These are phyloP conservation scores for Schizopygopsis pylzovi DNA, from an alignment of 2,797 vertebrate genomes.

Conservation along the genomic window DNA sequence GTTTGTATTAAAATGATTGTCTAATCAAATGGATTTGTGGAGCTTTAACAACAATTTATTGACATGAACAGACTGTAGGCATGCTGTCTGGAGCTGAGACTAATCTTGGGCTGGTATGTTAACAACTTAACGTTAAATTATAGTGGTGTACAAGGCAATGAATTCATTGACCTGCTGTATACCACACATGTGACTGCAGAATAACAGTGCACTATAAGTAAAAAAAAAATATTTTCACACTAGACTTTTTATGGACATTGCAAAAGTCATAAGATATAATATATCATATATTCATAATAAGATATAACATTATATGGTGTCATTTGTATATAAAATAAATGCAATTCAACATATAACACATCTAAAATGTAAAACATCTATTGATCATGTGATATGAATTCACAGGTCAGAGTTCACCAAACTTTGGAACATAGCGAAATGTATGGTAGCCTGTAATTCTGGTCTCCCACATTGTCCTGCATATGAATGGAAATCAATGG, in stretches of 20 bases:
- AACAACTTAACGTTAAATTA: background rate
- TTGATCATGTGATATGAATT: background rate
- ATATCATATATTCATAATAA: too few relatives aligned
- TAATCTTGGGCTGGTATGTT: slow-evolving; percentile 52
- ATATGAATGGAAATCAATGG: background rate
- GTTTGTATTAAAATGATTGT: background rate
- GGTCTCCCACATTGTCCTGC: background rate
- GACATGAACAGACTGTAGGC: background rate
- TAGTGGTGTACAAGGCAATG: background rate
- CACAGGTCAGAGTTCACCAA: background rate
- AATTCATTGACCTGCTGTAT: background rate
- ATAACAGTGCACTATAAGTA: background rate
- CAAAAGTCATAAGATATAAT: too few relatives aligned
- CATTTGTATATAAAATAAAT: background rate
- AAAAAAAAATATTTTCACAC: too few relatives aligned
- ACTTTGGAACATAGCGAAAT: background rate
- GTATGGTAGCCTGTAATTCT: background rate
- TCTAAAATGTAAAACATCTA: background rate
- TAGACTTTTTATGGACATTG: too few relatives aligned
- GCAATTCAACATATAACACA: background rate
- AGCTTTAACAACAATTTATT: background rate
- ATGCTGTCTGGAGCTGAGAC: background rate
- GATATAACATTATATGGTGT: too few relatives aligned
- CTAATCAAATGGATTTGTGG: background rate
- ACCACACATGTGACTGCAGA: background rate